Base-by-base conservation (phyloP, 2,113 vertebrate species). In the Dipodomys stephensi region DNA sequence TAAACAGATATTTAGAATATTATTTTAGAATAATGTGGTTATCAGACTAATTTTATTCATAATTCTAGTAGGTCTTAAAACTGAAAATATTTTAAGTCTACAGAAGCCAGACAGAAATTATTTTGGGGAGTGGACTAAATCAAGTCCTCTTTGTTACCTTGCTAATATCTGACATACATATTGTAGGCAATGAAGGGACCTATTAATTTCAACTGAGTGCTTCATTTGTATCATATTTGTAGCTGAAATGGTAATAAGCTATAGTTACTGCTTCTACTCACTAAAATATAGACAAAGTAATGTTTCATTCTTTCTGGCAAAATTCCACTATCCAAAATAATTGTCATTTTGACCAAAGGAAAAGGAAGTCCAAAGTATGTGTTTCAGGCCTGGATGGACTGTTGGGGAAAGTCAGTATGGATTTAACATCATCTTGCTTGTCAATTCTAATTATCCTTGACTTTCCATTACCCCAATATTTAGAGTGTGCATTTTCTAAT, bases 401-500 rank as follows among this genome's bases (percentile, higher is more conserved):
- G 71, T 71, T 85, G 82, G 18, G 30, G 23, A 74, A 87, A 88
- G 65, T 91, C 39, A 71, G 68, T 74, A 85, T 82, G 60, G 46
- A 94, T 90, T 96, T 94, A 92, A 30, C 30, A 93, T 92, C 57
- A 85, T 4, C 46, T 93, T 87, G 65, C 46, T 95, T 94, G 49
- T 49, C 96, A 93, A 85, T 96, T 97, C 78, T 91, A 79, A 83
- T n/a, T 39, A 92, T 90, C 32, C 35, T 92, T 90, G 76, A 91
- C 69, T 93, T 91, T 95, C 60, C 46, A 81, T 87, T 92, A 95
- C 49, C 49, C 49, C 35, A 88, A 5, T 79, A 93, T 96, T 91
- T 87, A 85, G 49, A 71, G 6, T 83, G n/a, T 76, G 12, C 32
- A 62, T 85, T 89, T 96, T 87, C 25, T 82, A 78, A 94, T 93